A percentile compares a stretch with the other conserved stretches of the same genome.
These are phyloP conservation scores for Chymomyza procnemis DNA, from an alignment of 2,888 invertebrate species.

Conservation along the genomic window DNA sequence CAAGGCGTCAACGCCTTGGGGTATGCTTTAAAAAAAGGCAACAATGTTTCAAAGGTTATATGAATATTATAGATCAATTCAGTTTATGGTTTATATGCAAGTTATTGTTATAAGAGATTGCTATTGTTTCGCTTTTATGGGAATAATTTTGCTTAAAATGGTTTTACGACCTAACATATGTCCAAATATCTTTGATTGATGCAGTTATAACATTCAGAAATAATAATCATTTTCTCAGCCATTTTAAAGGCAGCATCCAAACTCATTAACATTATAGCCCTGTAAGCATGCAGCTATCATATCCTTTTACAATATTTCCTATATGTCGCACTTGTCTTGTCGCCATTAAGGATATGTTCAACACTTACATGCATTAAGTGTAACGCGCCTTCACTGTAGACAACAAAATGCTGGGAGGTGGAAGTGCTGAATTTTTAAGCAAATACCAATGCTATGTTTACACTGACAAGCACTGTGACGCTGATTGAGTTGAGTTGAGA, in stretches of 20 bases:
- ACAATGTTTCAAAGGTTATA: background rate
- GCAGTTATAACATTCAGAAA: too few species aligned
- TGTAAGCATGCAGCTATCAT: background rate
- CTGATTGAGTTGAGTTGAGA: too few species aligned
- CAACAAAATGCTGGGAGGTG: slow-evolving; percentile 28
- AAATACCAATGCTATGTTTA: background rate
- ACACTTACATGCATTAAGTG: slow-evolving; percentile 47
- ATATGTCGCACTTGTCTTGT: background rate
- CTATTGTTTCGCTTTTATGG: background rate
- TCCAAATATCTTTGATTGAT: too few species aligned
- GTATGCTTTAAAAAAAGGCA: background rate
- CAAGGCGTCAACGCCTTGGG: background rate
- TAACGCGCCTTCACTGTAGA: slow-evolving; percentile 46
- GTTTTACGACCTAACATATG: too few species aligned
- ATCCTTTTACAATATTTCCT: background rate
- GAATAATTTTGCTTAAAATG: too few species aligned
- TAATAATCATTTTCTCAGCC: too few species aligned
- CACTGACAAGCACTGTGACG: too few species aligned
- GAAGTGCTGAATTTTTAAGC: slow-evolving; percentile 40
- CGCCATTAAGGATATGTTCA: background rate
- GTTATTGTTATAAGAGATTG: background rate
- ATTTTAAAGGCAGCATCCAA: too few species aligned
- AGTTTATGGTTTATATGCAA: background rate
- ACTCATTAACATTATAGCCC: too few species aligned
- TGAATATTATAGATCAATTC: background rate